These are phyloP conservation scores for Mya arenaria DNA, from an alignment of 1,140 invertebrate genomes.

Conservation along the genomic window DNA sequence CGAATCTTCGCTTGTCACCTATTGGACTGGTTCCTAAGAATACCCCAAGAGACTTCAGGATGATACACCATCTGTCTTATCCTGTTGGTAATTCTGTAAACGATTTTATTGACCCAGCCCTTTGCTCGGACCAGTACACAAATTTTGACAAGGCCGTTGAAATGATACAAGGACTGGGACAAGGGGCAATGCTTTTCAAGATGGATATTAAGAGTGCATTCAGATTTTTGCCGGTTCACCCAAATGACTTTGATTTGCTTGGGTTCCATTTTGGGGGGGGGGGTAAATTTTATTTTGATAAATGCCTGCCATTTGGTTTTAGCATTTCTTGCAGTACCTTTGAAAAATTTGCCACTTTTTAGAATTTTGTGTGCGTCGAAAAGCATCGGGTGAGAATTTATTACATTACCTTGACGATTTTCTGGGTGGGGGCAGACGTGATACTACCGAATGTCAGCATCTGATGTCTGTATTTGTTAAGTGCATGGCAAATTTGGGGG, in stretches of 20 bases:
- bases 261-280: conserved; percentile 29
- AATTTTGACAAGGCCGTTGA: conserved; percentile 41
- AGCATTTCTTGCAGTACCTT: conserved; percentile 32
- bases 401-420: conserved; percentile 49
- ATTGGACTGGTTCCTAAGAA: conserved; percentile 17
- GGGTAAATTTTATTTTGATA: conserved; percentile 47
- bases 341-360: conserved; percentile 36
- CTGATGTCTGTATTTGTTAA: not conserved
- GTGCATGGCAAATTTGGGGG: not conserved
- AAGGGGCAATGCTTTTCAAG: not conserved
- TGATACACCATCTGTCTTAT: conserved; percentile 50
- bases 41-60: not conserved
- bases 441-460: not conserved
- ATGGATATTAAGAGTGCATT: conserved; percentile 46
- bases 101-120: conserved; percentile 35
- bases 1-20: not conserved
- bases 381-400: not conserved
- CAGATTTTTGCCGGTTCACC: conserved; percentile 30
- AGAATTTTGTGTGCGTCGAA: conserved; percentile 18
- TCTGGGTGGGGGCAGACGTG: not conserved
- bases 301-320: conserved; percentile 46
- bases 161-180: conserved; percentile 24
- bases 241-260: conserved; percentile 50
- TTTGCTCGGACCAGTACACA: conserved; percentile 37
- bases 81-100: conserved; percentile 35